These are phyloP conservation scores for Epicauta chinensis DNA, from an alignment of 1,140 invertebrate genomes.

Conservation along the genomic window DNA sequence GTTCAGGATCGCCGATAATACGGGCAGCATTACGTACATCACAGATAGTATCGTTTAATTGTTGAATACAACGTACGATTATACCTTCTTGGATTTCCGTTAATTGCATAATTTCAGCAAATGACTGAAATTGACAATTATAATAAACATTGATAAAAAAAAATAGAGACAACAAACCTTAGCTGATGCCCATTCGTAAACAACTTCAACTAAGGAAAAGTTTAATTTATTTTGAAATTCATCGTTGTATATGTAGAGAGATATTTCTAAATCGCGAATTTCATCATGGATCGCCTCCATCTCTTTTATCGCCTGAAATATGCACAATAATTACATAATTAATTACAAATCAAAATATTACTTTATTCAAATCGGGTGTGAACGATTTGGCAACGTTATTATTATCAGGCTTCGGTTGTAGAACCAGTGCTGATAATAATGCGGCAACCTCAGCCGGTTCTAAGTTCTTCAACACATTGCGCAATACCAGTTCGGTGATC, in stretches of 20 bases:
- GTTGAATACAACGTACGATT: constrained; percentile 95
- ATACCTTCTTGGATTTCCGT: constrained; percentile 97
- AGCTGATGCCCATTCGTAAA: constrained; percentile 92
- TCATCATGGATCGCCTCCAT: constrained; percentile 48
- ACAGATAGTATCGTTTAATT: constrained; percentile 86
- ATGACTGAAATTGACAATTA: constrained; percentile 58
- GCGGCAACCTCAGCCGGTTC: constrained; percentile 89
- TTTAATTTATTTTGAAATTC: constrained; percentile 64
- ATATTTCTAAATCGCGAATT: constrained; percentile 43
- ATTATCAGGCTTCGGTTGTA: constrained; percentile 50
- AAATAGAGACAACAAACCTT: constrained; percentile 50
- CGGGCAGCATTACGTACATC: constrained; percentile 90
- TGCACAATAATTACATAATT: constrained; percentile 5
- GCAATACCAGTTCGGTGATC: constrained; percentile 92
- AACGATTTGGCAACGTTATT: constrained; percentile 1
- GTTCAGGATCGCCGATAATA: constrained; percentile 85
- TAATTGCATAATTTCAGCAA: constrained; percentile 86
- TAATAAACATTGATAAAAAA: constrained; percentile 3
- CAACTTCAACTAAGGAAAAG: constrained; percentile 87
- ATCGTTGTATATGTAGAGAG: constrained; percentile 48
- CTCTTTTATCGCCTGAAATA: constrained; percentile 48
- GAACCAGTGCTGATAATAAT: constrained; percentile 87
- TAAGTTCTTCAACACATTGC: constrained; percentile 82
- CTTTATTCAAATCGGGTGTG: constrained; percentile 18
- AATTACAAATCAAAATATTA: neutral